phyloP scores from a whole-genome alignment of 2,797 vertebrate species.

The Antennarius maculatus region DNA sequence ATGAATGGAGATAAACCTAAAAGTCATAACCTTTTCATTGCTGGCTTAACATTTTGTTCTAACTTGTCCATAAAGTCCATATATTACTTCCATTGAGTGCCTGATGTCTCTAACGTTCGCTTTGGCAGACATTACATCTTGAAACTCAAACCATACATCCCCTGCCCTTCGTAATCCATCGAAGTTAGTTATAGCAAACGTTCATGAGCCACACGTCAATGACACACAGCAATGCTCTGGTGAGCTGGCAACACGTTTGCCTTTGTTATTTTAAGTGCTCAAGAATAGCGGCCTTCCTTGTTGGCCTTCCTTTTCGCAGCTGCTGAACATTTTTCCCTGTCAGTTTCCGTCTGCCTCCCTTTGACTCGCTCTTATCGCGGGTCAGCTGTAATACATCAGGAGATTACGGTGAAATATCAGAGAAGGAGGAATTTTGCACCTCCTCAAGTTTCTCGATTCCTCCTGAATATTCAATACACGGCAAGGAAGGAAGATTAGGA shows the following conservation, averaged over 20 bases:
- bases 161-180: not conserved
- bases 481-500: slow-evolving; percentile 5
- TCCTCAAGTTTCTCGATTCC: not conserved
- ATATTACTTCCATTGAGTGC: not conserved
- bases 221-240: slow-evolving; percentile 42
- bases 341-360: slow-evolving; percentile 18
- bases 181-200: not conserved
- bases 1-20: no score
- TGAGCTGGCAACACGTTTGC: slow-evolving; percentile 30
- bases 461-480: not conserved
- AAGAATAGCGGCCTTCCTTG: slow-evolving; percentile 59
- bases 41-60: not conserved
- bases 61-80: not conserved
- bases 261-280: slow-evolving; percentile 69
- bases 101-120: no score
- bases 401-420: not conserved
- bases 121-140: not conserved
- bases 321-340: slow-evolving; percentile 48
- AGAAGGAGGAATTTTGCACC: not conserved
- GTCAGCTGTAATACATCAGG: slow-evolving; percentile 7
- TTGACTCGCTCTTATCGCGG: slow-evolving; percentile 11
- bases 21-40: no score
- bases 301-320: slow-evolving; percentile 56
- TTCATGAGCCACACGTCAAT: slow-evolving; percentile 27
- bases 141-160: not conserved